phyloP scores from a whole-genome alignment of 2,888 invertebrate species.

The Pandemis cinnamomeana region DNA sequence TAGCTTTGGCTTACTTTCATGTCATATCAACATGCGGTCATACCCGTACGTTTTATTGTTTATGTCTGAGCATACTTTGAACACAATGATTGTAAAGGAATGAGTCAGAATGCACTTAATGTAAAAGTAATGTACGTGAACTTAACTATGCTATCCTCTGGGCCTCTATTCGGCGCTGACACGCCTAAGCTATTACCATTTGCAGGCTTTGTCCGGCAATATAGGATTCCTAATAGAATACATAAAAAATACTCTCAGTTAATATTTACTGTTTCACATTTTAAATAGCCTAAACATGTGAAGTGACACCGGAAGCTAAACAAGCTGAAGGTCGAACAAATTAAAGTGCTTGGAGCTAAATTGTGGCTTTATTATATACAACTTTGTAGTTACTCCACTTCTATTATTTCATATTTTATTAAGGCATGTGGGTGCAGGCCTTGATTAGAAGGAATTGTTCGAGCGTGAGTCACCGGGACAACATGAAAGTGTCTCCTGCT shows the following conservation, averaged over 20 bases:
- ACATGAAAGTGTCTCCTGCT: not conserved
- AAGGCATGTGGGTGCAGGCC: not conserved
- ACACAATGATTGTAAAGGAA: constrained; percentile 5
- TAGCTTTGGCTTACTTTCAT: not conserved
- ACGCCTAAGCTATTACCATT: too few species aligned
- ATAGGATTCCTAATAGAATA: too few species aligned
- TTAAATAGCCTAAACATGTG: not conserved
- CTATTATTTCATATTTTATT: not conserved
- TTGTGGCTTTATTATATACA: not conserved
- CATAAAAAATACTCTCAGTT: too few species aligned
- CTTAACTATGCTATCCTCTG: too few species aligned
- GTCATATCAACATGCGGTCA: not conserved
- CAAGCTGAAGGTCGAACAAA: not conserved
- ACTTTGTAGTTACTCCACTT: not conserved
- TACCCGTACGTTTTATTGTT: not conserved
- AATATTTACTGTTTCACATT: not conserved
- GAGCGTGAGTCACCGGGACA: not conserved
- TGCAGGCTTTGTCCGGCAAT: too few species aligned
- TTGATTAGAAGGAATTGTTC: constrained; percentile 6
- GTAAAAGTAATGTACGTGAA: not conserved
- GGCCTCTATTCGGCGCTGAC: too few species aligned
- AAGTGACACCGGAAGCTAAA: not conserved
- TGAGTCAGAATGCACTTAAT: not conserved
- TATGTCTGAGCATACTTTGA: not conserved
- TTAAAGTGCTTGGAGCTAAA: not conserved